A percentile compares a stretch with the other conserved stretches of the same genome.
phyloP scores from a whole-genome alignment of 92 coral and sea anemone genomes.

The Pocillopora grandis region DNA sequence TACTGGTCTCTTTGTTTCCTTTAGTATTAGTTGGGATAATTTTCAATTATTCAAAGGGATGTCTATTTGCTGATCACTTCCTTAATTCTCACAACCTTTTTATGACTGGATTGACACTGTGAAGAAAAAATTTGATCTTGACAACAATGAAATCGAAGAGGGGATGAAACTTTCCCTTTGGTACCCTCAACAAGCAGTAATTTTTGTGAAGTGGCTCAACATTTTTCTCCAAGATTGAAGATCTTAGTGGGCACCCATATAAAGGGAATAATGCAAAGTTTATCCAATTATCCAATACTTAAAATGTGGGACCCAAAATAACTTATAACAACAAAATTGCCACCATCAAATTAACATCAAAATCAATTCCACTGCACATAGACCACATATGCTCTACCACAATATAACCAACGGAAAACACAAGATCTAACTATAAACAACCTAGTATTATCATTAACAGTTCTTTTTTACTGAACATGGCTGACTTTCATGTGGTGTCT shows the following conservation, averaged over 20 bases:
- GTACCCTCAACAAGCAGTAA: no score
- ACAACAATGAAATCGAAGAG: no score
- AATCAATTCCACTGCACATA: no score
- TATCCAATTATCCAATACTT: no score
- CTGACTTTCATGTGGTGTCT: no score
- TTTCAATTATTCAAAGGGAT: neutral
- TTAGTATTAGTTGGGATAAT: neutral
- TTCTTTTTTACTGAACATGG: no score
- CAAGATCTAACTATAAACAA: no score
- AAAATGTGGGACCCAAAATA: neutral
- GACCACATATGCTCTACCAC: no score
- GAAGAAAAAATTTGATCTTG: neutral
- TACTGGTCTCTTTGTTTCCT: neutral
- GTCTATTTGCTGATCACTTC: neutral
- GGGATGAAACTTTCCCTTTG: no score
- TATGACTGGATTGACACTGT: conserved; percentile 3
- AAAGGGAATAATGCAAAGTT: conserved; percentile 1
- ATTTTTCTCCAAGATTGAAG: neutral
- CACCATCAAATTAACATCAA: neutral
- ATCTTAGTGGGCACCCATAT: conserved; percentile 10
- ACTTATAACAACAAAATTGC: no score
- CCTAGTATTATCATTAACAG: no score
- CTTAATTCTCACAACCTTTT: conserved; percentile 6
- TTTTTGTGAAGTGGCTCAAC: neutral
- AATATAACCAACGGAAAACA: no score